phyloP scores from a whole-genome alignment of 2,888 invertebrate species.

The Creontiades dilutus region DNA sequence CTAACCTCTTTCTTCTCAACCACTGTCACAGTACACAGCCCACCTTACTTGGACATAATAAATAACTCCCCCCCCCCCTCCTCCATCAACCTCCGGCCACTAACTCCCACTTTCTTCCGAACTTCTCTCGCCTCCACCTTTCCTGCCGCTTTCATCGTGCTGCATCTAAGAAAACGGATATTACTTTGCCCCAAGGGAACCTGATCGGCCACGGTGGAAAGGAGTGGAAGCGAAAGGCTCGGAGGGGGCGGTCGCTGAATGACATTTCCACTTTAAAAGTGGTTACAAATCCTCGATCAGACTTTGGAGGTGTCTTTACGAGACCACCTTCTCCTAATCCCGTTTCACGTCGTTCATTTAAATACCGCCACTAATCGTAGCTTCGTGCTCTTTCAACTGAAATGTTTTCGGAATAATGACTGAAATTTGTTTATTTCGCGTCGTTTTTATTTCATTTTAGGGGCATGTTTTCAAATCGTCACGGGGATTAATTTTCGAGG shows the following conservation, averaged over 20 bases:
- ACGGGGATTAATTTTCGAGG: no score
- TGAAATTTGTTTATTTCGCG: no score
- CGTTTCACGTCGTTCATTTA: no score
- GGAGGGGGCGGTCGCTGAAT: background rate
- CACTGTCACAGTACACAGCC: slow-evolving; percentile 3
- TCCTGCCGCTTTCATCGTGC: background rate
- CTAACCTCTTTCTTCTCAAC: no score
- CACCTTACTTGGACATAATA: slow-evolving; percentile 64
- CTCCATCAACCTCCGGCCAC: background rate
- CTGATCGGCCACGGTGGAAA: background rate
- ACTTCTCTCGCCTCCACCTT: slow-evolving; percentile 45
- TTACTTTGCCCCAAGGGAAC: slow-evolving; percentile 47
- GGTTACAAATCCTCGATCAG: background rate
- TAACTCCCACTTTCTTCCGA: slow-evolving; percentile 11
- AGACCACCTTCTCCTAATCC: background rate
- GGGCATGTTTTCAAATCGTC: no score
- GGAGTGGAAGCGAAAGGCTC: background rate
- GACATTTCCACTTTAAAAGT: slow-evolving; percentile 37
- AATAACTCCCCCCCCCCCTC: slow-evolving; percentile 52
- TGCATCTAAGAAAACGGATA: slow-evolving; percentile 46
- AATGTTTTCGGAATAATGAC: no score
- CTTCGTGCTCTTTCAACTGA: no score
- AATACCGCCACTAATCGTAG: no score
- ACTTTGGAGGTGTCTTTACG: background rate
- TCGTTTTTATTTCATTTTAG: no score